Evolutionary conservation across 2,113 vertebrate genomes (phyloP), one percentile per base, ranked within the genome.

Genomic region (Bos javanicus): DNA sequence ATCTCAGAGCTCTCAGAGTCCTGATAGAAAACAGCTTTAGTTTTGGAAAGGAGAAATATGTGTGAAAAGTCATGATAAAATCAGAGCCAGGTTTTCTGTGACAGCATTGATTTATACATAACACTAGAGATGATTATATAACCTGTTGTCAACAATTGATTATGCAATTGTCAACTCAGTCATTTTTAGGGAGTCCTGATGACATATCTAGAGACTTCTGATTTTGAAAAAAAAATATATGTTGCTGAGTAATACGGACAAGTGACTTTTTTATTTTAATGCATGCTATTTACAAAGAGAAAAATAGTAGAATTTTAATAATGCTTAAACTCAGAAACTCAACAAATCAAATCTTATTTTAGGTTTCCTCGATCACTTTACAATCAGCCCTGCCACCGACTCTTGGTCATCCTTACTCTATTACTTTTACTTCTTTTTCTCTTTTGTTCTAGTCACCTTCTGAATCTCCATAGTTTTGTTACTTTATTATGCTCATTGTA

Each of bases 61-160:
- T 82, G 59, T 94, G 95, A 93, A 91, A 96, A 87, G 50, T 46
- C 82, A 48, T 23, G 6, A 87, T 76, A 56, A 95, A 97, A 90
- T 92, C 74, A 76, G 6, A 96, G 82, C 33, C 36, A 17, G 52
- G 23, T 15, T 87, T 92, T 92, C 48, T 36, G 36, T 94, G 88
- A 90, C 56, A 85, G 11, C 2, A n/a, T 26, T 94, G 89, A 96
- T 89, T 19, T 84, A 83, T 48, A 21, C 19, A 12, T 67, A 85
- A 46, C 62, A 11, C 95, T 46, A 64, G 57, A 30, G 16, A 46
- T 97, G 94, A 88, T 93, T 57, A 78, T 91, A 54, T 60, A 94
- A 96, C 87, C 82, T 91, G 43, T 88, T 98, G 83, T 92, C 88
- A 97, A 91, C 76, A 93, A 36, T 54, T 87, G 50, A 84, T 91